Conservation (phyloP, 2,797 vertebrate species). For the Sebastes cheni region DNA sequence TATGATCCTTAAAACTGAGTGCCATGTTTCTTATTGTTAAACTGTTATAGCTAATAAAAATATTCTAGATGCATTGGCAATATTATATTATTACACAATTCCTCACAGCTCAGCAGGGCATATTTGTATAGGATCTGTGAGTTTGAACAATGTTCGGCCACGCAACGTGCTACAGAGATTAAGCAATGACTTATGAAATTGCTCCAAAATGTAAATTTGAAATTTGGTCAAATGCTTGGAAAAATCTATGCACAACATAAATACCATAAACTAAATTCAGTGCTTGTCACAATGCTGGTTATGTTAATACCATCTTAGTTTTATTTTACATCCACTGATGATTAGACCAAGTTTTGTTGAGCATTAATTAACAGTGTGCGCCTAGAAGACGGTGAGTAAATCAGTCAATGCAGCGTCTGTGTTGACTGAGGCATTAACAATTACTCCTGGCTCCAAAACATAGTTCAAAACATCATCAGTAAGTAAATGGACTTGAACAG, state of each 20-base stretch:
- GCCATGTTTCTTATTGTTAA: not conserved
- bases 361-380: not conserved
- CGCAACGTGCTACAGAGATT: not conserved
- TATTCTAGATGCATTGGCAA: not conserved
- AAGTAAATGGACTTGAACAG: constrained; percentile 6
- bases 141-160: not conserved
- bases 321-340: not conserved
- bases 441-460: not conserved
- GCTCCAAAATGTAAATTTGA: not conserved
- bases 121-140: not conserved
- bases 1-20: not conserved
- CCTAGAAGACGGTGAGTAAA: not conserved
- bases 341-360: not conserved
- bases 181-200: not conserved
- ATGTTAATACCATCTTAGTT: not conserved
- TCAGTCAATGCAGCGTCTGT: not conserved
- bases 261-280: not conserved
- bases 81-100: not conserved
- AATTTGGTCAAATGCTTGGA: not conserved
- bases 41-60: not conserved
- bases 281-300: not conserved
- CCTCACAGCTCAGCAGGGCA: not conserved
- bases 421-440: not conserved
- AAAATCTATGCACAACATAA: not conserved
- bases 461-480: not conserved